Percentiles rank a stretch among this genome's conserved stretches.
These are phyloP conservation scores for Conus ventricosus DNA, from an alignment of 1,140 invertebrate genomes.

Conservation along the genomic window DNA sequence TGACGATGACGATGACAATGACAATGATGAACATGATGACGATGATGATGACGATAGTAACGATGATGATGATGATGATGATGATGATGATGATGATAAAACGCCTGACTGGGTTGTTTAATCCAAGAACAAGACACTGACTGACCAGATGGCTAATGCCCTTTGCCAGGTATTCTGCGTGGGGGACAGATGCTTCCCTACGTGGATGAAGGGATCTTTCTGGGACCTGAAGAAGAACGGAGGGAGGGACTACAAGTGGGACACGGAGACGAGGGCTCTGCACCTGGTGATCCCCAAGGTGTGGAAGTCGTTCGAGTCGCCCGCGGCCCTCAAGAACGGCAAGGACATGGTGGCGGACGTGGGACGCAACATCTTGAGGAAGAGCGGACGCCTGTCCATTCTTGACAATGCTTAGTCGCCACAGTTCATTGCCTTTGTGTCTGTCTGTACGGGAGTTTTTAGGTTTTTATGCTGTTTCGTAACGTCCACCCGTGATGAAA, in stretches of 20 bases:
- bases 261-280: not conserved
- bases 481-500: too few species aligned
- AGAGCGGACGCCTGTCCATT: not conserved
- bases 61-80: too few species aligned
- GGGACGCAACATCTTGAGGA: not conserved
- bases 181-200: not conserved
- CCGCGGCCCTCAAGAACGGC: not conserved
- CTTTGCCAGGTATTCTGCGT: not conserved
- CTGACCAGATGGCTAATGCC: too few species aligned
- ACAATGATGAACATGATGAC: too few species aligned
- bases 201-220: not conserved
- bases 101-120: too few species aligned
- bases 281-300: not conserved
- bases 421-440: not conserved
- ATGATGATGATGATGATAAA: too few species aligned
- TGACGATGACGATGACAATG: too few species aligned
- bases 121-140: too few species aligned
- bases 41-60: too few species aligned
- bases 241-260: not conserved
- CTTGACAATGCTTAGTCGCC: not conserved
- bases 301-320: not conserved
- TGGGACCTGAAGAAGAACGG: not conserved
- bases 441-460: not conserved
- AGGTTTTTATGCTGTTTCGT: too few species aligned
- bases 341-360: not conserved